Base-by-base conservation (phyloP, 2,797 vertebrate genomes). In the Clarias platycephalus region DNA sequence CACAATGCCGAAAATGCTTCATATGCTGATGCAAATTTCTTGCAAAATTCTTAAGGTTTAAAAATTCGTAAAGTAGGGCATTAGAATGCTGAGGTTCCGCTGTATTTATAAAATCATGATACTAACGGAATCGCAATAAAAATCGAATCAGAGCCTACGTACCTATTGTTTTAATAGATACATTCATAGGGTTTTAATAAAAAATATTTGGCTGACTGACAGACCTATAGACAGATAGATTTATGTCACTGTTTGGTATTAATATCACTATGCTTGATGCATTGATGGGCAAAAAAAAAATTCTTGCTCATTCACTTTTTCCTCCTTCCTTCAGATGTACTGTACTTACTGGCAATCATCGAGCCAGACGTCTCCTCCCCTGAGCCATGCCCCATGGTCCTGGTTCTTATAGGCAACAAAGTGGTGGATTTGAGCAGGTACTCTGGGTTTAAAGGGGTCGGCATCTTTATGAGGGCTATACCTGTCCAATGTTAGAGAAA, bases 381-480 rank as follows among this genome's bases (percentile, higher is more conserved):
- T 93, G 86, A 99, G 94, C 98, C 98, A 99, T 86, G 98, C 98
- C 34, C 98, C 98, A 0, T 99, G 97, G 89, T 98, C 97, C 93
- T 99, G 97, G 92, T 99, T 99, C 95, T 99, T 99, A 90, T 97
- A 99, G 87, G 98, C 97, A 1, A 96, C 95, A 79, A 99, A 98
- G 88, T 90, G 92, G 26, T 95, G 93, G 85, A 99, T 97, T 77
- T 96, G 94, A n/a, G 98, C 98, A 0, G 98, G 98, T 72, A 97
- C 96, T 89, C 98, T 95, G 80, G 98, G 96, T 91, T 99, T 99
- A 90, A 97, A 93, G 28, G 97, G 98, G 89, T 99, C 97, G 0
- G 97, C 95, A 0, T 98, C 97, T 90, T 97, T 94, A 92, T 99
- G 98, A 0, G 98, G 98, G 79, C 98, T 94, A 70, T 98, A 99